Evolutionary conservation across 2,113 vertebrate species (phyloP).

Genomic region (Ranitomeya imitator): DNA sequence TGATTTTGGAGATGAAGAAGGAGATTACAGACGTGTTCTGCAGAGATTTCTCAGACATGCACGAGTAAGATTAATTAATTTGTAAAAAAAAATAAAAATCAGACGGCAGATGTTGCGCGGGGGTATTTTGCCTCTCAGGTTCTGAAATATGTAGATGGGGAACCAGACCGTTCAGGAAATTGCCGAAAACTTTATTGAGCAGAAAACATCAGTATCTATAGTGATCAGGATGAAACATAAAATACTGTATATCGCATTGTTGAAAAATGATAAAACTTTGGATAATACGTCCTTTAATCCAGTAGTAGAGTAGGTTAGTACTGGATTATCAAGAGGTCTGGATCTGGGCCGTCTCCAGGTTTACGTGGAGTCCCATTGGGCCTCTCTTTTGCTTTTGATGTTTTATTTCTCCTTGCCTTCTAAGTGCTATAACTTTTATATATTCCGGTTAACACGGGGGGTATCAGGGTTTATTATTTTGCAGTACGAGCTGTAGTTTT

Average conservation of each 20-base stretch:
- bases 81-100: conserved; percentile 15
- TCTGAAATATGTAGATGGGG: conserved; percentile 38
- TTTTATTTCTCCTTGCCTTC: no score
- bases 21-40: not conserved
- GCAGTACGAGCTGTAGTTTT: no score
- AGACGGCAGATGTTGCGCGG: conserved; percentile 40
- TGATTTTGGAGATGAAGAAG: conserved; percentile 17
- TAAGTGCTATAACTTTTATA: no score
- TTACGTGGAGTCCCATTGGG: no score
- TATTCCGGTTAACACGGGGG: no score
- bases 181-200: not conserved
- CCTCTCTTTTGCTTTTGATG: no score
- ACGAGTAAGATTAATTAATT: conserved; percentile 44
- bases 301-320: not conserved
- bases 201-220: not conserved
- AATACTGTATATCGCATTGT: no score
- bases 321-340: not conserved
- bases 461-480: no score
- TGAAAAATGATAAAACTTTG: no score
- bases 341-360: not conserved
- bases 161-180: not conserved
- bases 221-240: no score
- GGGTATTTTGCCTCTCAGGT: conserved; percentile 15
- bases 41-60: not conserved
- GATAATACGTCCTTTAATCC: no score